Evolutionary conservation across 2,797 vertebrate species (phyloP).

Genomic region (Lates japonicus): DNA sequence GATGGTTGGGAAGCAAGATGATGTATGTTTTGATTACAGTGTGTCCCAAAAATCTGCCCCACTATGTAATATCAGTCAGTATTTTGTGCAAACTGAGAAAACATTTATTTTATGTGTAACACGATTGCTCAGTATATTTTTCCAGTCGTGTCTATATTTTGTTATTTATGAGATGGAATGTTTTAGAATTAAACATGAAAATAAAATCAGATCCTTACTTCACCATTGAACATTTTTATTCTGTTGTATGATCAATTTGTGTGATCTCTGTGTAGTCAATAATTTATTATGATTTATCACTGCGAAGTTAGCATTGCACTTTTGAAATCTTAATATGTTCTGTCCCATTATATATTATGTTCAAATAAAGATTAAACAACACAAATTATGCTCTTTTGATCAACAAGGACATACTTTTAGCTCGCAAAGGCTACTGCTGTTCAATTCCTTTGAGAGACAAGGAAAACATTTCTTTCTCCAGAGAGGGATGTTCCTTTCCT

Average conservation of each 20-base stretch:
- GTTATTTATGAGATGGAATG: conserved; percentile 54
- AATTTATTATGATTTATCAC: conserved; percentile 32
- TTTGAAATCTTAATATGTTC: conserved; percentile 34
- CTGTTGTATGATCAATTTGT: conserved; percentile 29
- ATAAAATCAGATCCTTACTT: conserved; percentile 51
- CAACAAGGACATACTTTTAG: conserved; percentile 37
- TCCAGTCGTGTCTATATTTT: conserved; percentile 53
- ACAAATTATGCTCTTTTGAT: conserved; percentile 36
- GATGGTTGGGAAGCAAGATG: conserved; percentile 52
- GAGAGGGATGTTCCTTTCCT: conserved; percentile 48
- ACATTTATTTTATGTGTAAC: conserved; percentile 60
- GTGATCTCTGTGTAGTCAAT: conserved; percentile 42
- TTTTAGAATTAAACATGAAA: conserved; percentile 66
- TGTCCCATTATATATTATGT: conserved; percentile 28
- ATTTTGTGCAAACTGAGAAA: conserved; percentile 66
- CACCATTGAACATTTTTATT: conserved; percentile 1
- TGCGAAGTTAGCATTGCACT: conserved; percentile 13
- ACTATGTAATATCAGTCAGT: conserved; percentile 63
- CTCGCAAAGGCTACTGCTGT: conserved; percentile 35
- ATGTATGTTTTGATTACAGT: conserved; percentile 72
- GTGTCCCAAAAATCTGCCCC: conserved; percentile 66
- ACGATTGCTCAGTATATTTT: conserved; percentile 53
- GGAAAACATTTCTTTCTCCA: conserved; percentile 27
- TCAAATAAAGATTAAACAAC: conserved; percentile 31
- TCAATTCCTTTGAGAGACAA: conserved; percentile 32